Evolutionary conservation across 2,113 vertebrate genomes (phyloP), one percentile per base, ranked within the genome.

Genomic region (Dasyurus viverrinus): DNA sequence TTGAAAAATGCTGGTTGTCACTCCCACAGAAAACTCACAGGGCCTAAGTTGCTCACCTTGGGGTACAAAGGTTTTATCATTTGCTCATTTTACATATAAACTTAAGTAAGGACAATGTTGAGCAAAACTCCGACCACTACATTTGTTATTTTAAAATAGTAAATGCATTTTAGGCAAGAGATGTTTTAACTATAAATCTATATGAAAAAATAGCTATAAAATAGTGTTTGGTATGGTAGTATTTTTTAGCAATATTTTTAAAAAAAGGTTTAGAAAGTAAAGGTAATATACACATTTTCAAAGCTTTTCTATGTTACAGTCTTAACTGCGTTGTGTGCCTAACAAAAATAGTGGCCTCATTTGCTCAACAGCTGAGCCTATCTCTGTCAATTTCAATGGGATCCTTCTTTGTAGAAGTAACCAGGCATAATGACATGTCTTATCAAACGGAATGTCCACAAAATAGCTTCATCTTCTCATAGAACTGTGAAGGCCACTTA

Each of bases 181-280:
- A 98, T 98, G 96, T 98, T 98, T 95, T 93, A 98, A 98, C 98
- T 98, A 98, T 97, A 98, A 98, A 98, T 97, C 98, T 98, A 96
- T 97, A 97, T 98, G 98, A 98, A 98, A 95, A 98, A 98, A 98
- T 97, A 98, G 96, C 97, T 98, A 98, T 96, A 98, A 98, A 98
- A 98, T 98, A 98, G 98, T 98, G 98, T 98, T 96, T 97, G 97
- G 94, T 97, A 96, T 98, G 98, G 97, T 98, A 97, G 96, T 97
- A 96, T 57, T 84, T 96, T 97, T 97, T 97, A 96, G 97, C 98
- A 98, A 93, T 92, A 93, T 89, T 97, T 76, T 96, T 90, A 94
- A 96, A 95, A 93, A 97, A 96, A 95, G 0, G 24, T 94, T 96
- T 96, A 90, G 96, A 97, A 97, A 98, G 97, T 95, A 98, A 98